A percentile compares a stretch with the other conserved stretches of the same genome.
Conservation (phyloP, 2,888 invertebrate genomes). For the Chaetogeoica ovagalla region DNA sequence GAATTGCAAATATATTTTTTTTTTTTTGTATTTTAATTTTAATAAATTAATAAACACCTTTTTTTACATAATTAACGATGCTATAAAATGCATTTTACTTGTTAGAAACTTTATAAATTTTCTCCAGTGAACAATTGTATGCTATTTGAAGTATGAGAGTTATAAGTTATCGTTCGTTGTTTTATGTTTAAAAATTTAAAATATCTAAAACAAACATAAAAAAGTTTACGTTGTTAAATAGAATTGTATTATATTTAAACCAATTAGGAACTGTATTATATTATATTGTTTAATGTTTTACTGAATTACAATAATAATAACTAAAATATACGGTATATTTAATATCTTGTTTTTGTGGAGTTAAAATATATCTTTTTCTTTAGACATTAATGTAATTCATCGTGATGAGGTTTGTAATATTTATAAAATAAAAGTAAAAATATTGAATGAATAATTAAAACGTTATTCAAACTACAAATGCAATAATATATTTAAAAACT, state of each 20-base stretch:
- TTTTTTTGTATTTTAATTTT: not conserved
- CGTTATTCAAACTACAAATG: too few relatives aligned
- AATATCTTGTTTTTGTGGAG: too few relatives aligned
- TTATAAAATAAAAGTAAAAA: too few relatives aligned
- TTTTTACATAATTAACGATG: not conserved
- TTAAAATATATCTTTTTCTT: too few relatives aligned
- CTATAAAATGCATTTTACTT: slow-evolving; percentile 9
- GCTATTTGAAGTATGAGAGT: not conserved
- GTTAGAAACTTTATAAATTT: not conserved
- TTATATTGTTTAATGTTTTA: too few relatives aligned
- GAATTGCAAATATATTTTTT: not conserved
- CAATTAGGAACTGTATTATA: not conserved
- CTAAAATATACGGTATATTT: too few relatives aligned
- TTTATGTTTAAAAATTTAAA: not conserved
- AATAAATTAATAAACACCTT: slow-evolving; percentile 6
- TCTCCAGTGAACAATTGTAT: not conserved
- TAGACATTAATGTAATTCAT: too few relatives aligned
- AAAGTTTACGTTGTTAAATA: slow-evolving; percentile 10
- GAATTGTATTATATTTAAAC: not conserved
- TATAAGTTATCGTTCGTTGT: slow-evolving; percentile 9
- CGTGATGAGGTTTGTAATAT: too few relatives aligned
- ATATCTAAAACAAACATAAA: slow-evolving; percentile 7
- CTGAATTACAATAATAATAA: too few relatives aligned
- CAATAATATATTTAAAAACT: too few relatives aligned
- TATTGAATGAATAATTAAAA: too few relatives aligned